Base-by-base conservation (phyloP, 2,797 vertebrate species). In the Distichodus sexfasciatus region DNA sequence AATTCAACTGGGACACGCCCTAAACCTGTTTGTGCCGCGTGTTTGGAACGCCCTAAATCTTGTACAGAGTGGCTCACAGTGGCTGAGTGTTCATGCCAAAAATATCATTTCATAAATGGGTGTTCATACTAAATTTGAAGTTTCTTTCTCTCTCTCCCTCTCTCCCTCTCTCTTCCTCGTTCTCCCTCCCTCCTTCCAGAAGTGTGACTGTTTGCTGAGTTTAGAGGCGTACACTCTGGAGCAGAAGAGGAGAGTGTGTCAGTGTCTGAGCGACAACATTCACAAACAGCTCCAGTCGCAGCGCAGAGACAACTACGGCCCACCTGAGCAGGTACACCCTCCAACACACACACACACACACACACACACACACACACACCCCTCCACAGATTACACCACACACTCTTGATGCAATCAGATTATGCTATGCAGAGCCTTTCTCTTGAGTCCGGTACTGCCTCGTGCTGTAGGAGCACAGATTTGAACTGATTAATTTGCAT, bases 151-250 rank as follows among this genome's bases (percentile, higher is more conserved):
- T 43, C 47, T 38, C 54, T 66, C 15, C 38, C 17, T 11, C 41
- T 35, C 47, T 65, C n/a, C 53, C 14, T 46, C 61, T 21, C 29
- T 60, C 24, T 48, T 1, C 67, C 47, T 66, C n/a, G 57, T 53
- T 64, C 15, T 38, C 48, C 53, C 23, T 51, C 11, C 71, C n/a
- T 47, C 17, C 87, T 84, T 82, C 38, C 84, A 98, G 95, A 96
- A 96, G 87, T 94, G 94, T 80, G 95, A 96, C 90, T 96, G 94
- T 89, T 90, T 96, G 86, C 92, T 98, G 90, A 96, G 94, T 89
- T 91, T 98, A 88, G 94, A 97, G 85, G 93, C 95, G 55, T 94
- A 92, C 86, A 94, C 95, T 7, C 86, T 88, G 57, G 95, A 98
- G 88, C 96, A 98, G 92, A 98, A 96, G 92, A 91, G 90, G 60